phyloP scores from a whole-genome alignment of 64 coral and sea anemone species.

The Dendronephthya gigantea region DNA sequence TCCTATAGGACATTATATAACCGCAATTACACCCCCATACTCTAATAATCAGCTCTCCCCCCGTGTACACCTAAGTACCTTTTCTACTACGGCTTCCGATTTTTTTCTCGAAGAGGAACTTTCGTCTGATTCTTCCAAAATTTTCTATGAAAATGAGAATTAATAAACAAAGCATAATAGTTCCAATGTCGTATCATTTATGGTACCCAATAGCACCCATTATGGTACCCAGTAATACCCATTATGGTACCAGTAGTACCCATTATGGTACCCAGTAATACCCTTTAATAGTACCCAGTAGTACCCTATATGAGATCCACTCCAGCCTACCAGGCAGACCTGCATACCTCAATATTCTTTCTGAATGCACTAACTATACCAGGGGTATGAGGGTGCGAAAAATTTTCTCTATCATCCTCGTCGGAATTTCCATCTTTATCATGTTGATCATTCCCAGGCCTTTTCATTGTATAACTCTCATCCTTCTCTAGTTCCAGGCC shows the following conservation, averaged over 20 bases:
- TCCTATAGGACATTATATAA: not conserved
- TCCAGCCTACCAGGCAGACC: not conserved
- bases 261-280: no score
- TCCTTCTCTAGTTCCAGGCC: no score
- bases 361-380: not conserved
- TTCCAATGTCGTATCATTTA: no score
- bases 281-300: no score
- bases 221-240: no score
- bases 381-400: not conserved
- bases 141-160: not conserved
- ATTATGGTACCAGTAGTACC: no score
- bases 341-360: not conserved
- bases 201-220: no score
- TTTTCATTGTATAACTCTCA: not conserved
- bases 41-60: no score
- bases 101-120: not conserved
- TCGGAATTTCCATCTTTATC: not conserved
- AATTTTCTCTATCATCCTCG: not conserved
- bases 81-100: not conserved
- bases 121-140: not conserved
- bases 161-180: no score
- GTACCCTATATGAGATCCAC: no score
- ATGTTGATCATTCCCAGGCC: not conserved
- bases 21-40: no score
- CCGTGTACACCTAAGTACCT: not conserved